phyloP scores from a whole-genome alignment of 2,113 vertebrate genomes.

The Scolopax mira region DNA sequence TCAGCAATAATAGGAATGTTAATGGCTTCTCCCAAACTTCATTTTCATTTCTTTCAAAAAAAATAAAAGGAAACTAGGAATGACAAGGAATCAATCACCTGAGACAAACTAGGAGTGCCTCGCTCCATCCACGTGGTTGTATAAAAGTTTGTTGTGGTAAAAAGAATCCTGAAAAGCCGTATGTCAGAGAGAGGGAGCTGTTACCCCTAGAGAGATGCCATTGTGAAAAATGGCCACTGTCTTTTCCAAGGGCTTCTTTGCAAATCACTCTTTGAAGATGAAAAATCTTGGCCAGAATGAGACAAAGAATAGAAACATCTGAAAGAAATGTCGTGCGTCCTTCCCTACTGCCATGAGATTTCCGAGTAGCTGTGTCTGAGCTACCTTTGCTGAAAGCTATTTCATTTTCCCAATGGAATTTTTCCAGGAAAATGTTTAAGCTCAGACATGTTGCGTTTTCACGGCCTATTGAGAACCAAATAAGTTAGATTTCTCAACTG shows the following conservation, averaged over 20 bases:
- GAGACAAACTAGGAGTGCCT: not conserved
- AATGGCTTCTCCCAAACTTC: not conserved
- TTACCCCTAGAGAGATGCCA: not conserved
- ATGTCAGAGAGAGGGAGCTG: not conserved
- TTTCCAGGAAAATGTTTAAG: not conserved
- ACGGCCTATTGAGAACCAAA: accelerated
- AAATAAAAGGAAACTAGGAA: not conserved
- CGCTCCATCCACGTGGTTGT: not conserved
- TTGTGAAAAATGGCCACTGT: not conserved
- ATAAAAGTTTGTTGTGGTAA: not conserved
- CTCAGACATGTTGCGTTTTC: not conserved
- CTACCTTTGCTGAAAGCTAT: not conserved
- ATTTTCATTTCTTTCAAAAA: not conserved
- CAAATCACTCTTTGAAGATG: not conserved
- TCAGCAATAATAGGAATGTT: not conserved
- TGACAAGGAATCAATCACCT: not conserved
- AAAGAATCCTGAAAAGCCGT: not conserved
- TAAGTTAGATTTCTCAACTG: not conserved
- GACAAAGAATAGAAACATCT: not conserved
- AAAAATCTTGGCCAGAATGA: not conserved
- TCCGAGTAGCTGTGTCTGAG: not conserved
- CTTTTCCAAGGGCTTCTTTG: not conserved
- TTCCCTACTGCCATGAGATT: not conserved
- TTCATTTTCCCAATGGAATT: not conserved
- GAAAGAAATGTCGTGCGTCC: not conserved